Base-by-base conservation (phyloP, 1,140 invertebrate genomes). In the Mycetomoellerius zeteki region DNA sequence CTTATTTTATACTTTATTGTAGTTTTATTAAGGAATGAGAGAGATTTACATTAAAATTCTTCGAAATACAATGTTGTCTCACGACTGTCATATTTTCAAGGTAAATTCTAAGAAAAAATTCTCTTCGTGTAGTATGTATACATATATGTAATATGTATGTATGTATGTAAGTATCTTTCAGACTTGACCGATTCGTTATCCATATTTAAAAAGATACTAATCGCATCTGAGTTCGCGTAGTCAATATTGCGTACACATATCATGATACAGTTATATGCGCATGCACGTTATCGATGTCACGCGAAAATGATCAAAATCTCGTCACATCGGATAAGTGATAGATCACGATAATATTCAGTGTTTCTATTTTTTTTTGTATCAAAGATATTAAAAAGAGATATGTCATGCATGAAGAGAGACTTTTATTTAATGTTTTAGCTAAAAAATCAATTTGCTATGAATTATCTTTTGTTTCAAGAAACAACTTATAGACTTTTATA, bases 181-280 rank as follows among this genome's bases (percentile, higher is more conserved):
- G 24, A 64, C 37, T 47, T 12, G 5, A 47, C 10, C 12, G 8
- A 85, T 84, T 37, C 19, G 24, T 64, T n/a, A n/a, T n/a, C 19
- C 6, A 21, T 69, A 58, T 69, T 86, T 58, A 52, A 76, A 80
- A 12, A 78, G 37, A 75, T 60, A 62, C 47, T 58, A 50, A 81
- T 86, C 33, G 19, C 81, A 89, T 89, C 73, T 86, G 62, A 4
- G 47, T 37, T 54, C 60, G n/a, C 50, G 7, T 50, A 50, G 67
- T 93, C 92, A 93, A 93, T 93, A 94, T 94, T 92, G 91, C 73
- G 52, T 50, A 56, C 77, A 58, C 84, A 64, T 69, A 67, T n/a
- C 60, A 27, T 37, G 52, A 47, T 93, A 94, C 91, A 93, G 91
- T 93, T 94, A 89, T 24, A 24, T 37, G 52, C 43, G 71, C 37